Evolutionary conservation across 2,797 vertebrate species (phyloP).

Genomic region (Holocentrus rufus): DNA sequence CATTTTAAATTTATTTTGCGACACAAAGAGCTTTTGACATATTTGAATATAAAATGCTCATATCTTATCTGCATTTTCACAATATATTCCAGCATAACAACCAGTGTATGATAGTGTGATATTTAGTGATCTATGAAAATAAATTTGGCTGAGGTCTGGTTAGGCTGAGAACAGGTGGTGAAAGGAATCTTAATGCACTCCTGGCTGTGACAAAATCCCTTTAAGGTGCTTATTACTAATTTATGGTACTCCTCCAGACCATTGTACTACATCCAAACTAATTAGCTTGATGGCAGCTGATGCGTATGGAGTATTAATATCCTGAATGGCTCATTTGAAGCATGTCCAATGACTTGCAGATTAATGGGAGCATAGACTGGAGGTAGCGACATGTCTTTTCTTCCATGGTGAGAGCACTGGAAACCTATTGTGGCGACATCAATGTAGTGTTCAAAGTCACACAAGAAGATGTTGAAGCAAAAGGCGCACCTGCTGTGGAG

Average conservation of each 20-base stretch:
- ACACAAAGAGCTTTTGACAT: too few relatives aligned
- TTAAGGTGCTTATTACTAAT: conserved; percentile 82
- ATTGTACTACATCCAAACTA: conserved; percentile 83
- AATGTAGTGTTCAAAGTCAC: conserved; percentile 30
- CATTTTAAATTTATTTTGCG: too few relatives aligned
- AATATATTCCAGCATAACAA: conserved; percentile 5
- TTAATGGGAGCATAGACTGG: conserved; percentile 66
- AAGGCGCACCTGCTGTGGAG: conserved; percentile 86
- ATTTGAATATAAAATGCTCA: not conserved
- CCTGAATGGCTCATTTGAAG: conserved; percentile 79
- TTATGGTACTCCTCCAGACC: conserved; percentile 75
- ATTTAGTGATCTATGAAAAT: conserved; percentile 46
- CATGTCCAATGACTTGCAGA: conserved; percentile 76
- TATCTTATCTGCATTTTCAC: conserved; percentile 13
- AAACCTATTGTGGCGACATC: conserved; percentile 38
- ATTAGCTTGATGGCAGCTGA: conserved; percentile 84
- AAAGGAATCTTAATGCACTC: conserved; percentile 69
- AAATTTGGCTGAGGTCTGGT: conserved; percentile 51
- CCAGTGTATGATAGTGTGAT: too few relatives aligned
- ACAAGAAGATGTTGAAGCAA: conserved; percentile 37
- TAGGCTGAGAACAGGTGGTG: conserved; percentile 60
- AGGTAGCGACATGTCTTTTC: conserved; percentile 56
- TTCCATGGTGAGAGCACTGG: conserved; percentile 30
- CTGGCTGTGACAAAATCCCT: conserved; percentile 80
- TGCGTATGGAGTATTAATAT: conserved; percentile 79